Evolutionary conservation across 2,888 invertebrate species (phyloP).

Genomic region (Drosophila peninsularis): DNA sequence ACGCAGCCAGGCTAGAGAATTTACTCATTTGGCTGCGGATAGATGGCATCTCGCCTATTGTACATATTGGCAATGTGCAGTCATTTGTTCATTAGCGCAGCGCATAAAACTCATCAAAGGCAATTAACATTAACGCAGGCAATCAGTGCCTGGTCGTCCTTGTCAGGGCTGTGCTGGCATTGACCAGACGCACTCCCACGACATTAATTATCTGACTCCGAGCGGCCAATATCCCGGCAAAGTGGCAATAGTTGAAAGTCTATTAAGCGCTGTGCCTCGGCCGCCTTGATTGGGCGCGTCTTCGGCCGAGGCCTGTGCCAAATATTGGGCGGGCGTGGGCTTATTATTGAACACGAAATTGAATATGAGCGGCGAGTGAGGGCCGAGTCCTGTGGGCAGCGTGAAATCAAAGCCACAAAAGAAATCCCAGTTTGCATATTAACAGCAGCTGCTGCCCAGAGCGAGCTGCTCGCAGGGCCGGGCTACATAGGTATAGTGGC

Average conservation of each 20-base stretch:
- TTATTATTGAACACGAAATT: constrained; percentile 76
- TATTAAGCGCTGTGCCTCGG: constrained; percentile 61
- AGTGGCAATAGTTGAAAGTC: constrained; percentile 80
- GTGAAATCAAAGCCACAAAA: constrained; percentile 76
- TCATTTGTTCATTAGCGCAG: constrained; percentile 77
- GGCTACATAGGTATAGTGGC: constrained; percentile 15
- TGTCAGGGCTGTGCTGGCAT: constrained; percentile 42
- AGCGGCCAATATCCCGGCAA: constrained; percentile 41
- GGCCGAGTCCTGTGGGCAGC: constrained; percentile 16
- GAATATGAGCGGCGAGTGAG: constrained; percentile 51
- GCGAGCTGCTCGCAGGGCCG: constrained; percentile 14
- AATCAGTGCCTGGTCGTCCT: constrained; percentile 57
- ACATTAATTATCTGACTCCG: constrained; percentile 73
- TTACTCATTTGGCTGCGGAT: constrained; percentile 16
- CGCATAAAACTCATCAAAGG: constrained; percentile 80
- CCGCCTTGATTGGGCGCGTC: constrained; percentile 55
- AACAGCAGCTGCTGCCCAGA: constrained; percentile 69
- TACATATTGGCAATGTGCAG: constrained; percentile 72
- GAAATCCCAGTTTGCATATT: constrained; percentile 78
- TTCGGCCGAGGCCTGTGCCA: constrained; percentile 16
- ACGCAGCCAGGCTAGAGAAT: constrained; percentile 19
- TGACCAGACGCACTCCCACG: constrained; percentile 51
- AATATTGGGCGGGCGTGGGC: constrained; percentile 44
- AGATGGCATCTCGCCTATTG: constrained; percentile 11
- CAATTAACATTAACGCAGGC: constrained; percentile 79